Conservation (phyloP, 2,797 vertebrate genomes). For the Ctenopoma kingsleyae region DNA sequence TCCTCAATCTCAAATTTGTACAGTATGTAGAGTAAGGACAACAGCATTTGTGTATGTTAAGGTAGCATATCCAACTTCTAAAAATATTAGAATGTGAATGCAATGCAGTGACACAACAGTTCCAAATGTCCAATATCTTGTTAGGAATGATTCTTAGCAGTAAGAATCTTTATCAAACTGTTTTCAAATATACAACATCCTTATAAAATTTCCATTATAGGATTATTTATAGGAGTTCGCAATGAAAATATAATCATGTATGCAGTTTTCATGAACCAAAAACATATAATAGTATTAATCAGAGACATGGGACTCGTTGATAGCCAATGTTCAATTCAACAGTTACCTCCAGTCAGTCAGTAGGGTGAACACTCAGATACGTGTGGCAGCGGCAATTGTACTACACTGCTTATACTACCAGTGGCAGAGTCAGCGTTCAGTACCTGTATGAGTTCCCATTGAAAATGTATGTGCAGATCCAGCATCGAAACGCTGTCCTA, state of each 20-base stretch:
- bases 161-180: neutral
- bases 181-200: neutral
- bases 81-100: neutral
- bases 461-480: constrained; percentile 37
- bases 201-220: neutral
- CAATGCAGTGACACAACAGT: neutral
- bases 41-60: neutral
- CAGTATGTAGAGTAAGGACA: neutral
- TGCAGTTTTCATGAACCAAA: neutral
- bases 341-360: neutral
- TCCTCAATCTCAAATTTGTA: neutral
- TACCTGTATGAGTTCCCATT: constrained; percentile 18
- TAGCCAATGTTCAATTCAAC: neutral
- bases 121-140: neutral
- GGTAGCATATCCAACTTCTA: neutral
- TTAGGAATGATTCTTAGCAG: neutral
- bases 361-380: neutral
- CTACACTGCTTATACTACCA: neutral
- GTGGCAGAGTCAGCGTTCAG: constrained; percentile 25
- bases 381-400: constrained; percentile 3
- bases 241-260: neutral
- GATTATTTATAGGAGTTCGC: neutral
- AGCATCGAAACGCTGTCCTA: constrained; percentile 13
- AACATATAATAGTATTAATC: neutral
- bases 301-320: neutral